These are phyloP conservation scores for Pasiphila rectangulata DNA, from an alignment of 2,888 invertebrate genomes.

Conservation along the genomic window DNA sequence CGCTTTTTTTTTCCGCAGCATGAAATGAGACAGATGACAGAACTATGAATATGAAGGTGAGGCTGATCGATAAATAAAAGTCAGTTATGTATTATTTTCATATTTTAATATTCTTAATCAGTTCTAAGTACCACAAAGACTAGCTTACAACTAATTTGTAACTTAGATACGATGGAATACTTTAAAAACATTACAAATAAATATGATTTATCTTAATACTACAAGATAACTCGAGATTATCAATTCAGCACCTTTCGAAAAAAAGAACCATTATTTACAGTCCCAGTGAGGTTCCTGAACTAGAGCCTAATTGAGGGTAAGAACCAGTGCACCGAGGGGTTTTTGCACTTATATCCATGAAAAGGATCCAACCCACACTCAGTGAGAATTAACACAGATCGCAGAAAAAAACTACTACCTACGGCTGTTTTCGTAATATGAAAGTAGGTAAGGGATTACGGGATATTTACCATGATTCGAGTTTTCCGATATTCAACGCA, in stretches of 20 bases:
- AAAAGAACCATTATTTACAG: conserved; percentile 24
- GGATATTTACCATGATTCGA: too few species aligned
- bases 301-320: conserved; percentile 1
- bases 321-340: background rate
- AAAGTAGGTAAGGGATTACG: too few species aligned
- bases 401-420: too few species aligned
- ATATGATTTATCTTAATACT: conserved; percentile 35
- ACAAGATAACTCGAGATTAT: conserved; percentile 27
- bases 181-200: conserved; percentile 69
- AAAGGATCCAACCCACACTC: too few species aligned
- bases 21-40: too few species aligned
- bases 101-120: conserved; percentile 49
- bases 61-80: conserved; percentile 28
- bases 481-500: too few species aligned
- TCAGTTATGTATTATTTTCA: conserved; percentile 37
- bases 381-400: too few species aligned
- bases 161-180: conserved; percentile 57
- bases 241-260: conserved; percentile 28
- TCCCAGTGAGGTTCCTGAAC: conserved; percentile 10
- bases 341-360: too few species aligned
- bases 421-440: too few species aligned
- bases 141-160: conserved; percentile 80
- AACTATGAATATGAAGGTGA: too few species aligned
- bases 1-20: too few species aligned
- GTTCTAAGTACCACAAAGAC: conserved; percentile 63